Conservation (phyloP, 2,113 vertebrate species). For the Bubo bubo region DNA sequence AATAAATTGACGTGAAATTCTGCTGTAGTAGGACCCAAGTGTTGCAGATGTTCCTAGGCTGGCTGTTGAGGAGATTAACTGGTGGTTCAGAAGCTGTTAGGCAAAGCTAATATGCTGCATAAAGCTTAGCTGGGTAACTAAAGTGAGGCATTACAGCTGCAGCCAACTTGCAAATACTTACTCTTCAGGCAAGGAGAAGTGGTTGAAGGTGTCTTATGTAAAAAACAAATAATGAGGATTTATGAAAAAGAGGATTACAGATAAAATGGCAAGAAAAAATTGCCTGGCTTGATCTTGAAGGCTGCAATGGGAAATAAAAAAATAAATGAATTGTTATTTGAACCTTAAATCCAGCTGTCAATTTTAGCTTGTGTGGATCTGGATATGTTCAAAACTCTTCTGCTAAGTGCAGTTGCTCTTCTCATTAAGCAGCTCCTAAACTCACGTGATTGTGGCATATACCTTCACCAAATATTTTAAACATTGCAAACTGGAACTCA, state of each 20-base stretch:
- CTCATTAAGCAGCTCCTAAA: not conserved
- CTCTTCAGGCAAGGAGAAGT: not conserved
- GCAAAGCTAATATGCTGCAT: not conserved
- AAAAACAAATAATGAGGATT: not conserved
- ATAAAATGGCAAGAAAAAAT: not conserved
- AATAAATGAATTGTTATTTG: not conserved
- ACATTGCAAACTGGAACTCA: not conserved
- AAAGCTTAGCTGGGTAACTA: not conserved
- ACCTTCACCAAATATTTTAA: not conserved
- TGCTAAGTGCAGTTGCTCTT: not conserved
- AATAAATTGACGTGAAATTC: not conserved
- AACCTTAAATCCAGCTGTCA: not conserved
- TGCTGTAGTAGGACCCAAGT: not conserved
- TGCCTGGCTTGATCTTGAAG: not conserved
- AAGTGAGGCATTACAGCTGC: not conserved
- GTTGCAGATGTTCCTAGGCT: not conserved
- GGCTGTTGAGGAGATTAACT: not conserved
- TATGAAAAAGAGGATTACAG: not conserved
- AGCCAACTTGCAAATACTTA: not conserved
- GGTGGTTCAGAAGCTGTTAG: not conserved
- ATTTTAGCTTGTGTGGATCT: not conserved
- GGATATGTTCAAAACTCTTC: not conserved
- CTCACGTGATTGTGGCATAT: accelerated
- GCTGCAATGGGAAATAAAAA: not conserved
- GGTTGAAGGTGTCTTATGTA: not conserved